These are phyloP conservation scores for Hypomecis atomaria DNA, from an alignment of 2,888 invertebrate genomes.

Conservation along the genomic window DNA sequence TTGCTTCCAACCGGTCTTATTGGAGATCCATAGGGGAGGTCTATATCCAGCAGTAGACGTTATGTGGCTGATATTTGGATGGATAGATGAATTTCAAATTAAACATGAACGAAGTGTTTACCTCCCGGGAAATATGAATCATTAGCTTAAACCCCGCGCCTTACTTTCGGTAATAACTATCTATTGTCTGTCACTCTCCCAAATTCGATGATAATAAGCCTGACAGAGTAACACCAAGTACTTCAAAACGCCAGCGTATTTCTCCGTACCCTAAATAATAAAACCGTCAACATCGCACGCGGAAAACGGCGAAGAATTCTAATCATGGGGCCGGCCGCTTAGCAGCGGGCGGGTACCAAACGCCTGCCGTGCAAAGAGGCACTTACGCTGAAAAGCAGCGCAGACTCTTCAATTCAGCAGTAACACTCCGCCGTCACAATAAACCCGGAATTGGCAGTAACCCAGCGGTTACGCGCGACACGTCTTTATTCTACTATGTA, in stretches of 20 bases:
- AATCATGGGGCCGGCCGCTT: conserved; percentile 6
- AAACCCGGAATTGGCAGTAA: conserved; percentile 40
- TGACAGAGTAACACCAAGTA: no score
- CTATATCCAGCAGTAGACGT: no score
- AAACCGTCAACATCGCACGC: neutral
- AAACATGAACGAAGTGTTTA: no score
- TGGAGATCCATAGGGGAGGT: no score
- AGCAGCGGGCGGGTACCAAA: conserved; percentile 3
- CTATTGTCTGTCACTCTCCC: no score
- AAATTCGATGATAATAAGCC: no score
- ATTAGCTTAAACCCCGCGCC: no score
- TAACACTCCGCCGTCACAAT: conserved; percentile 32
- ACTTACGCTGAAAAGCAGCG: conserved; percentile 24
- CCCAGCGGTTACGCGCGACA: conserved; percentile 37
- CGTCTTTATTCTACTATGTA: conserved; percentile 42
- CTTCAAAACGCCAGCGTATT: neutral
- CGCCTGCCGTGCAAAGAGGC: conserved; percentile 17
- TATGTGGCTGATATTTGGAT: no score
- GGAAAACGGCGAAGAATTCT: conserved; percentile 12
- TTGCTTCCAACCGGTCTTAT: no score
- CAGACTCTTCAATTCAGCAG: conserved; percentile 25
- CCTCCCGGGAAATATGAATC: no score
- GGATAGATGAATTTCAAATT: no score
- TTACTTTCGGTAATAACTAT: no score
- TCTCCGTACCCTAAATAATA: neutral